These are phyloP conservation scores for Ennomos erosarius DNA, from an alignment of 2,888 invertebrate species.

Conservation along the genomic window DNA sequence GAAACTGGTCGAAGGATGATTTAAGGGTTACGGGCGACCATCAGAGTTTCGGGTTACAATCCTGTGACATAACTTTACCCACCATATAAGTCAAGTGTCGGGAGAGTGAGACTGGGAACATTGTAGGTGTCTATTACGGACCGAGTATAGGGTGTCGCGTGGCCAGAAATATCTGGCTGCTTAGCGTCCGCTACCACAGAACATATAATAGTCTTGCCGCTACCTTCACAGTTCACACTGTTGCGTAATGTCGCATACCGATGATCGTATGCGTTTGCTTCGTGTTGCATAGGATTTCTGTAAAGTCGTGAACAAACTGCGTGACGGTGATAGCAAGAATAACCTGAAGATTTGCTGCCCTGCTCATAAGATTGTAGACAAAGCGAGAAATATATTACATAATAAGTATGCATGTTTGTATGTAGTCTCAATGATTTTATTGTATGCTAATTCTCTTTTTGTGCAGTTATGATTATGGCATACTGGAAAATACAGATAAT, in stretches of 20 bases:
- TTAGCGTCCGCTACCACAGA: conserved; percentile 50
- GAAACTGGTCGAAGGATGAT: conserved; percentile 43
- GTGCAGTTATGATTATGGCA: too few species aligned
- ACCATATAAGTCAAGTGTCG: conserved; percentile 73
- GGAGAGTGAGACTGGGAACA: conserved; percentile 36
- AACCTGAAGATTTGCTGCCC: too few species aligned
- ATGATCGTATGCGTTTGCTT: not conserved
- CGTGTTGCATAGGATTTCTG: too few species aligned
- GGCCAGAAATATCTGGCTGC: conserved; percentile 74
- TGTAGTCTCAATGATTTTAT: too few species aligned
- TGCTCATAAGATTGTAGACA: too few species aligned
- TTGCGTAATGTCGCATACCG: conserved; percentile 34
- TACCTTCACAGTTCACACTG: conserved; percentile 65
- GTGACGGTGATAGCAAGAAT: too few species aligned
- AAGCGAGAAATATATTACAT: too few species aligned
- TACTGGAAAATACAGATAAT: too few species aligned
- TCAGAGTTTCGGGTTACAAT: conserved; percentile 53
- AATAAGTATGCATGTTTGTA: too few species aligned
- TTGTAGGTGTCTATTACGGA: conserved; percentile 68
- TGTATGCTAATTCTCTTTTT: too few species aligned
- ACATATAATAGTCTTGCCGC: conserved; percentile 20
- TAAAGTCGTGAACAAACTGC: not conserved
- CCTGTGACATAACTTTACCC: conserved; percentile 63
- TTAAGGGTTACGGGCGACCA: conserved; percentile 46
- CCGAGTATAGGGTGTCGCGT: conserved; percentile 64